Conservation (phyloP, 2,888 invertebrate genomes). For the Polyploca ridens region DNA sequence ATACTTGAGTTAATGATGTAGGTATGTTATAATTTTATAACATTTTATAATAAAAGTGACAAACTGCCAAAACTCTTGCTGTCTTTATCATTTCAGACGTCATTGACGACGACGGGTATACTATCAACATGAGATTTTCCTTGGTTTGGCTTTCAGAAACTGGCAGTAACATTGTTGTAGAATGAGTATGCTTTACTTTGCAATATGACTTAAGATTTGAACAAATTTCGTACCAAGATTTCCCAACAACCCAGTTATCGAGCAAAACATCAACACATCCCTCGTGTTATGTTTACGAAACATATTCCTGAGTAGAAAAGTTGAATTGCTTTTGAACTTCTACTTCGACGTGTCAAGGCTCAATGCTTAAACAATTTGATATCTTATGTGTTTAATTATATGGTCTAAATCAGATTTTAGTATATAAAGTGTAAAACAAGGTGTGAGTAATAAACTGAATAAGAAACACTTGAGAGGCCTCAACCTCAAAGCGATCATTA, state of each 20-base stretch:
- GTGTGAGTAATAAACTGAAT: slow-evolving; percentile 41
- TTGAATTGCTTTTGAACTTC: slow-evolving; percentile 51
- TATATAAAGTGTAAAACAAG: background rate
- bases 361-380: too few species aligned
- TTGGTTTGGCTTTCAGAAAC: too few species aligned
- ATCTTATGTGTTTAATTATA: background rate
- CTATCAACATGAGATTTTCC: too few species aligned
- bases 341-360: background rate
- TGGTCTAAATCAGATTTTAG: slow-evolving; percentile 16
- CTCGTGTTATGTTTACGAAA: slow-evolving; percentile 35
- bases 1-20: too few species aligned
- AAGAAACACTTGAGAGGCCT: slow-evolving; percentile 43
- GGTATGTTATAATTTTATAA: too few species aligned
- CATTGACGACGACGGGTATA: too few species aligned
- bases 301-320: slow-evolving; percentile 50
- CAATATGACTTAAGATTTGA: background rate
- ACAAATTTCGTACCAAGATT: background rate
- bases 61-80: too few species aligned
- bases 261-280: background rate
- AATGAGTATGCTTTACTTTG: too few species aligned
- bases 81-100: too few species aligned
- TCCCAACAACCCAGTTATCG: background rate
- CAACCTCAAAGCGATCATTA: too few species aligned
- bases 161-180: too few species aligned
- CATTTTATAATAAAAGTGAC: too few species aligned